Evolutionary conservation across 2,113 vertebrate genomes (phyloP), one percentile per base, ranked within the genome.

Genomic region (Pantherophis guttatus): DNA sequence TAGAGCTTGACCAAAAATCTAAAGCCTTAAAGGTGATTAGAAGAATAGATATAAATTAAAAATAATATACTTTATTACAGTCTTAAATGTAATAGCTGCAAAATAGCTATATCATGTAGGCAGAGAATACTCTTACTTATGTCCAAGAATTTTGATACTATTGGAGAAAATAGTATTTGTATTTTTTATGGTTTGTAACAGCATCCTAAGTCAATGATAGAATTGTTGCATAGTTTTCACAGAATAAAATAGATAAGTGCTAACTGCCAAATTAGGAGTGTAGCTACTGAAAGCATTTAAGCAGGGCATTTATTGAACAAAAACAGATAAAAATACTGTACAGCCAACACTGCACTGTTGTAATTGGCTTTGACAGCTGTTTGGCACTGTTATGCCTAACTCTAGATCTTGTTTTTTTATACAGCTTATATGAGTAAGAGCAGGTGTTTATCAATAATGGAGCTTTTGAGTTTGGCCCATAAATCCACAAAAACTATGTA

Each of bases 1-100:
- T 26, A 57, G 53, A 91, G 17, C 23, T 50, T 17, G 3, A 39
- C 15, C 33, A 50, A 57, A 58, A 58, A 86, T 59, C 81, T 58
- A 23, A 55, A 88, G 50, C 3, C 50, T 23, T 53, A 33, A 92
- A 92, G 23, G 4, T 55, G 24, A 65, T 88, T n/a, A 70, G 50
- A 52, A 92, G 19, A 88, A 92, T 54, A 88, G 70, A 88, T 88
- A 89, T 53, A 88, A 92, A 89, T 81, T 33, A 65, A 62, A 24
- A 48, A 44, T 81, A 81, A 81, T 17, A 81, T 21, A 21, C 29
- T 44, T 81, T 81, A 81, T 44, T 81, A 81, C 8, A 81, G 5
- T 75, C 17, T 81, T 44, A 44, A 21, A 81, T 81, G 8, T 44
- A 81, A 44, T 44, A 44, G 17, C 44, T 1, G 8, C 44, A 21